Conservation (phyloP, 2,797 vertebrate genomes). For the Molothrus aeneus region DNA sequence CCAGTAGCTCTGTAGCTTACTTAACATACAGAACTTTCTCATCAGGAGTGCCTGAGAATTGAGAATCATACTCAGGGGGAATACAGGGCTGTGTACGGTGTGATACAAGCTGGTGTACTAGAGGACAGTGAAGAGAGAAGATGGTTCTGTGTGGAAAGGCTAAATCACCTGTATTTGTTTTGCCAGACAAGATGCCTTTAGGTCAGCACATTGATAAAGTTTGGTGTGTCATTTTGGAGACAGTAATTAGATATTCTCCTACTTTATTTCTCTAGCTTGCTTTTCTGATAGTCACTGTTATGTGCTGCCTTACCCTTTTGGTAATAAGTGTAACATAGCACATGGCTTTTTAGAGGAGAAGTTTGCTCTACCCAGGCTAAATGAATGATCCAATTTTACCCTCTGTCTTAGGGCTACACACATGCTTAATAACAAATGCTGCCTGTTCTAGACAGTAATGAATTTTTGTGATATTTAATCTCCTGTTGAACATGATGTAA, state of each 20-base stretch:
- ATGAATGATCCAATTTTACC: background rate
- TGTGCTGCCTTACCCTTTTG: background rate
- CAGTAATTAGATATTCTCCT: slow-evolving; percentile 32
- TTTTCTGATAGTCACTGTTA: background rate
- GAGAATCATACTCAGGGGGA: background rate
- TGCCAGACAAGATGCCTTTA: background rate
- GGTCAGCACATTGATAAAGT: background rate
- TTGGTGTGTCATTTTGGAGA: background rate
- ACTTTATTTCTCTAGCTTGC: background rate
- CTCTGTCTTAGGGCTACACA: background rate
- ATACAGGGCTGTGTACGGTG: background rate
- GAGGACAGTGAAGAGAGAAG: background rate
- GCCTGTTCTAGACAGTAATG: background rate
- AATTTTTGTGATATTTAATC: background rate
- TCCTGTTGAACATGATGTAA: background rate
- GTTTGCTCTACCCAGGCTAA: background rate
- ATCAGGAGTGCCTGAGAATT: background rate
- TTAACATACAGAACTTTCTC: background rate
- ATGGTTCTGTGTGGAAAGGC: background rate
- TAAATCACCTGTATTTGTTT: slow-evolving; percentile 3
- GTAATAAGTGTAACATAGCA: background rate
- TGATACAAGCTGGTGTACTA: background rate
- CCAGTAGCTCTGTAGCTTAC: background rate
- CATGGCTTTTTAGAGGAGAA: background rate
- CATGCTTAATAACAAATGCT: background rate